Base-by-base conservation (phyloP, 2,888 invertebrate genomes). In the Chaetogeoica ovagalla region DNA sequence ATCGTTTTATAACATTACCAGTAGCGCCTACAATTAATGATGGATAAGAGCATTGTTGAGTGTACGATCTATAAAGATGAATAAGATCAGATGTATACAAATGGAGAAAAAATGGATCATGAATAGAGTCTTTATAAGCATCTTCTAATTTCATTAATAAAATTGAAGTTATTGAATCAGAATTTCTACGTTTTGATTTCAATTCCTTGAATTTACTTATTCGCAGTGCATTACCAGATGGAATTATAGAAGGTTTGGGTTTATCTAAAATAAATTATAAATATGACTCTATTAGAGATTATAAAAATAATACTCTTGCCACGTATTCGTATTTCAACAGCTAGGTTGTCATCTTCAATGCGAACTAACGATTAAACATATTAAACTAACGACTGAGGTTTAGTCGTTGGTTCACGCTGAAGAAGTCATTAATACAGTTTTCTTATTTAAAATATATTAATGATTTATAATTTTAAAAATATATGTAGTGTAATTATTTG, bases 1-100 rank as follows among this genome's bases (percentile, higher is more conserved):
- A 63, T 2, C 63, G 17, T 63, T 63, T 63, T 13, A 63, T 8
- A 30, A 63, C 19, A 63, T 37, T 8, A 17, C 63, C 63, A 63
- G 6, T 63, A 19, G 63, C 63, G 17, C 37, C 63, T 37, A 63
- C 37, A 7, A 63, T 63, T 19, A 63, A 6, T 37, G 30, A 37
- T 19, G 63, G 37, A 17, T 63, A 19, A 17, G 63, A 37, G 17
- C 8, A 37, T 8, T 13, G 30, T 63, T 17, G 63, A 30, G 63
- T 37, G 63, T 63, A 63, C 37, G 63, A 2, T 63, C 63, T 63
- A 63, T 63, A 63, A 8, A 63, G 37, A 63, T 63, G 63, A 63
- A 63, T 63, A 8, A 15, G 30, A 30, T 63, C 63, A 11, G 63
- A 37, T 9, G 37, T n/a, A n/a, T 37, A 63, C 37, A 63, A 19